Percentiles rank a stretch among this genome's conserved stretches.
phyloP scores from a whole-genome alignment of 2,113 vertebrate genomes.

The Actinemys pallida region DNA sequence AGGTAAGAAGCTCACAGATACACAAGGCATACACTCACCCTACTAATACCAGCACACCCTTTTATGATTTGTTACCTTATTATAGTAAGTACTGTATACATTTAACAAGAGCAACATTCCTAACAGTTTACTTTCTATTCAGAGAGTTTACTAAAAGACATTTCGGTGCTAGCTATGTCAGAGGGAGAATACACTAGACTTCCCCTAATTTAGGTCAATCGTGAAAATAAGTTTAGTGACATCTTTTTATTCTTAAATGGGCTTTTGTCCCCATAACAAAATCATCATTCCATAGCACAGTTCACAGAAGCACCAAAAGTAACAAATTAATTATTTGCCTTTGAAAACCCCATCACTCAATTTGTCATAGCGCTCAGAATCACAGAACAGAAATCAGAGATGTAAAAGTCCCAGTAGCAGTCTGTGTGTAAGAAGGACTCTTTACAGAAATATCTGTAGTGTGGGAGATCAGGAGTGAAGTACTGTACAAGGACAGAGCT shows the following conservation, averaged over 20 bases:
- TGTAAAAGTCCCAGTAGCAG: neutral
- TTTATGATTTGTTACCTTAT: neutral
- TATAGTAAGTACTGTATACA: neutral
- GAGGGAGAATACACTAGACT: neutral
- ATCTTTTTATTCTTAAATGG: neutral
- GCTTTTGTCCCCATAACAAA: neutral
- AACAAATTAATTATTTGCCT: neutral
- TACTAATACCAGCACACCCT: neutral
- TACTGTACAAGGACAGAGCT: fast-evolving
- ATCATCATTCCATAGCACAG: neutral
- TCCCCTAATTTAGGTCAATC: neutral
- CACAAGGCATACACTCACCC: neutral
- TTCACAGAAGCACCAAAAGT: neutral
- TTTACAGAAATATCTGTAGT: neutral
- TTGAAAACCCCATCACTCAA: neutral
- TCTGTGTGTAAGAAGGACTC: no score
- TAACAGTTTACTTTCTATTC: neutral
- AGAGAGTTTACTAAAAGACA: neutral
- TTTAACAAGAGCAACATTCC: neutral
- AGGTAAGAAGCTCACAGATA: neutral
- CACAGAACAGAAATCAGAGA: neutral
- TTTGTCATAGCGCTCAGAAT: neutral
- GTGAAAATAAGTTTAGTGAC: neutral
- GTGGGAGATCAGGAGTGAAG: neutral
- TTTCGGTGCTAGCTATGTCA: neutral